Percentiles rank a stretch among this genome's conserved stretches.
Conservation (phyloP, 2,113 vertebrate species). For the Oncorhynchus clarkii region DNA sequence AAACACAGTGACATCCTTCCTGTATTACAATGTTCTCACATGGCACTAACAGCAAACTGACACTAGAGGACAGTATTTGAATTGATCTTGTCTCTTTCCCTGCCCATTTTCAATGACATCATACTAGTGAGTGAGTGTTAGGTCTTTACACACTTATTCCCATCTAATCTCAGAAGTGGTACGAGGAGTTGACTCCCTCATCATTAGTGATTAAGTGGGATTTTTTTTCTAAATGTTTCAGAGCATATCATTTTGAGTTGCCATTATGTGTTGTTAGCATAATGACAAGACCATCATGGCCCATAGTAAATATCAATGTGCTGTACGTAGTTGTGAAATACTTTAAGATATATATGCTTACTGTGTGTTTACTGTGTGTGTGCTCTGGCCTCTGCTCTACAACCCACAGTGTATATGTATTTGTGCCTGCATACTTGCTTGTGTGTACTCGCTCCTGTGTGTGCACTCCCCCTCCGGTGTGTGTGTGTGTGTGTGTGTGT, state of each 20-base stretch:
- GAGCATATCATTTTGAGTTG: too few species aligned
- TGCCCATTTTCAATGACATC: background rate
- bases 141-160: background rate
- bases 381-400: background rate
- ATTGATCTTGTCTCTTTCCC: background rate
- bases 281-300: background rate
- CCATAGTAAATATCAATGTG: background rate
- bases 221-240: too few species aligned
- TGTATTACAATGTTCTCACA: background rate
- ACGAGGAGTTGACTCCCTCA: too few species aligned
- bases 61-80: constrained; percentile 63
- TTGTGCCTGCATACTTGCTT: constrained; percentile 7
- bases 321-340: background rate
- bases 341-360: background rate
- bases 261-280: background rate
- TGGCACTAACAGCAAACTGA: constrained; percentile 3
- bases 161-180: background rate
- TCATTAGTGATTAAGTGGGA: too few species aligned
- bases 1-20: background rate
- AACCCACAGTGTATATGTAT: constrained; percentile 8
- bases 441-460: background rate
- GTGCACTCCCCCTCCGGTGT: constrained; percentile 15
- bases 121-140: background rate
- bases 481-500: constrained; percentile 10
- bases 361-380: background rate